Conservation (phyloP, 2,888 invertebrate genomes). For the Caenorhabditis sp. region DNA sequence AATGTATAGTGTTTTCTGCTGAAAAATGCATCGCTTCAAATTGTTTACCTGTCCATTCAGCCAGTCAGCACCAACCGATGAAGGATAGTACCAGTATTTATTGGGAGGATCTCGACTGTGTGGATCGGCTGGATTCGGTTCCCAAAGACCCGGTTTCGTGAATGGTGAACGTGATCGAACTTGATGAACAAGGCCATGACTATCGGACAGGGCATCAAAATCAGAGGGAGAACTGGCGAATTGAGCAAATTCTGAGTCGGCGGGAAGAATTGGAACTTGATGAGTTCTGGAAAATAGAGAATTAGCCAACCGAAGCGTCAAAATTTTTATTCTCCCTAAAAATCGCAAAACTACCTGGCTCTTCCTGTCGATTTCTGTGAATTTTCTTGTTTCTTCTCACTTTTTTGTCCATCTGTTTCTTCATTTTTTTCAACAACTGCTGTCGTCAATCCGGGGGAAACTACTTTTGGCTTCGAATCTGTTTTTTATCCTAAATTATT, state of each 20-base stretch:
- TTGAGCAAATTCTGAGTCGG: conserved; percentile 42
- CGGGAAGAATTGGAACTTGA: conserved; percentile 50
- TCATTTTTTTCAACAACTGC: neutral
- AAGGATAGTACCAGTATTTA: conserved; percentile 59
- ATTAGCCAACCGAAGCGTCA: neutral
- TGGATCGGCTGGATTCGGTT: conserved; percentile 61
- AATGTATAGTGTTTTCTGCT: neutral
- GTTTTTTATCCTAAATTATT: neutral
- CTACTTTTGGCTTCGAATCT: neutral
- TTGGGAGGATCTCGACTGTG: conserved; percentile 61
- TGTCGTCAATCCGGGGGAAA: neutral
- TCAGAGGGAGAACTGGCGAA: conserved; percentile 10
- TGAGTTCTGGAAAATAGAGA: neutral
- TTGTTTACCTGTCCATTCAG: conserved; percentile 61
- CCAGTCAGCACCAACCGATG: conserved; percentile 62
- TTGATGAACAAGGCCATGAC: conserved; percentile 48
- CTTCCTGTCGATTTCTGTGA: neutral
- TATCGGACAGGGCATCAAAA: conserved; percentile 51
- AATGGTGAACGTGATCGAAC: conserved; percentile 53
- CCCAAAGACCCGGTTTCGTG: conserved; percentile 61
- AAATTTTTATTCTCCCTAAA: neutral
- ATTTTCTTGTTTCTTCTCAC: too few relatives aligned
- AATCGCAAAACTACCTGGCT: neutral
- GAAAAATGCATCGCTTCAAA: neutral
- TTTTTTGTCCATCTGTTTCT: neutral